Conservation (phyloP, 2,113 vertebrate species). For the Ciconia boyciana region DNA sequence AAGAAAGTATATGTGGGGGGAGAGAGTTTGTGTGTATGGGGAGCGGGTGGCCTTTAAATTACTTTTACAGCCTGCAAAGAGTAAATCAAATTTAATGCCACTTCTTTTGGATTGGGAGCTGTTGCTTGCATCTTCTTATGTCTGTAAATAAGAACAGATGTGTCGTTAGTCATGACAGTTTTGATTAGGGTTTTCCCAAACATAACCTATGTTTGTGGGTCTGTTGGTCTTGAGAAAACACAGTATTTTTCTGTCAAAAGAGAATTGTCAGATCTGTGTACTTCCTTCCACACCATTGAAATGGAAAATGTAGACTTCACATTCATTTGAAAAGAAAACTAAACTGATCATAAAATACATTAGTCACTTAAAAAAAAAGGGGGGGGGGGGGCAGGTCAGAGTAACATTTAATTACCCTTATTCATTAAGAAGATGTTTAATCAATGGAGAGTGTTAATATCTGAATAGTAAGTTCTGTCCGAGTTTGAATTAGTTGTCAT, state of each 20-base stretch:
- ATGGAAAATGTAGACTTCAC: background rate
- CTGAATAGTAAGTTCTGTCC: background rate
- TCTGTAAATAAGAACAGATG: slow-evolving; percentile 70
- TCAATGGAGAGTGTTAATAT: background rate
- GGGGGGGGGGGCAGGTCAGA: background rate
- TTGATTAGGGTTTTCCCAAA: slow-evolving; percentile 61
- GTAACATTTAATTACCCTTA: background rate
- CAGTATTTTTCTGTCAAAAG: slow-evolving; percentile 24
- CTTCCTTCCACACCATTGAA: background rate
- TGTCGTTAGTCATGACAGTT: slow-evolving; percentile 10
- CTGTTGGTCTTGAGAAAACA: background rate
- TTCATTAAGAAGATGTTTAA: background rate
- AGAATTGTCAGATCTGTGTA: background rate
- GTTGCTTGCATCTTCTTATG: background rate
- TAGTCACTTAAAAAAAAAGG: background rate
- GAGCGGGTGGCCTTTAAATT: background rate
- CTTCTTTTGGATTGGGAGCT: slow-evolving; percentile 10
- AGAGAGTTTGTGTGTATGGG: background rate
- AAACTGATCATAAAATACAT: background rate
- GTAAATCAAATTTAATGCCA: slow-evolving; percentile 13
- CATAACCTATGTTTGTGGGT: background rate
- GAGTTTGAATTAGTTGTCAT: background rate
- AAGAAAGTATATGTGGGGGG: background rate
- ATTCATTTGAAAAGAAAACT: background rate
- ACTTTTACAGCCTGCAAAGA: background rate